phyloP scores from a whole-genome alignment of 2,888 invertebrate genomes.

The Acrobasis consociella region DNA sequence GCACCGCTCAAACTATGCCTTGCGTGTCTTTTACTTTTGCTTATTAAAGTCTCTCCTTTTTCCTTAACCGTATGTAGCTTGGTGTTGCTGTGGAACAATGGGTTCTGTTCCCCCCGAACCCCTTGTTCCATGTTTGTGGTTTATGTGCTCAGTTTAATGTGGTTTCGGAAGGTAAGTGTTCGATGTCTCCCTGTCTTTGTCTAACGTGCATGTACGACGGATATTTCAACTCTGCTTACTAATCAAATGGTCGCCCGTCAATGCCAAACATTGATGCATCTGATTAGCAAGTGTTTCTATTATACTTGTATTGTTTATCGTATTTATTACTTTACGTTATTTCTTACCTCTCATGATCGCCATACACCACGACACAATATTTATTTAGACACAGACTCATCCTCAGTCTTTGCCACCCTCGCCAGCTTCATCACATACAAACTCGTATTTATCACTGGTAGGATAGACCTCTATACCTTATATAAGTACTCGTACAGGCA shows the following conservation, averaged over 20 bases:
- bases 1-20: constrained; percentile 78
- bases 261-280: constrained; percentile 15
- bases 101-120: constrained; percentile 56
- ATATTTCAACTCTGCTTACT: constrained; percentile 42
- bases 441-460: constrained; percentile 40
- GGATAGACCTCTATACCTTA: constrained; percentile 32
- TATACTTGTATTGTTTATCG: constrained; percentile 50
- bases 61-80: constrained; percentile 68
- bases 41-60: constrained; percentile 62
- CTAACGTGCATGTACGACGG: constrained; percentile 69
- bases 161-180: constrained; percentile 71
- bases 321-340: constrained; percentile 61
- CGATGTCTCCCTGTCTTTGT: constrained; percentile 69
- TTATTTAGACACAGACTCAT: constrained; percentile 50
- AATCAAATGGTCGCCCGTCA: constrained; percentile 25
- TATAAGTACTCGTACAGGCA: constrained; percentile 38
- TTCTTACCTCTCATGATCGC: constrained; percentile 69
- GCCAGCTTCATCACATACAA: constrained; percentile 57
- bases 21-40: constrained; percentile 72
- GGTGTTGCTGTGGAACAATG: constrained; percentile 70
- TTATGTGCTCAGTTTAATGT: constrained; percentile 53
- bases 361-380: constrained; percentile 70
- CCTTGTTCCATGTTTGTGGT: constrained; percentile 68
- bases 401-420: constrained; percentile 56
- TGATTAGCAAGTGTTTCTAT: constrained; percentile 41